phyloP scores from a whole-genome alignment of 2,797 vertebrate genomes.

The Tragelaphus eurycerus region DNA sequence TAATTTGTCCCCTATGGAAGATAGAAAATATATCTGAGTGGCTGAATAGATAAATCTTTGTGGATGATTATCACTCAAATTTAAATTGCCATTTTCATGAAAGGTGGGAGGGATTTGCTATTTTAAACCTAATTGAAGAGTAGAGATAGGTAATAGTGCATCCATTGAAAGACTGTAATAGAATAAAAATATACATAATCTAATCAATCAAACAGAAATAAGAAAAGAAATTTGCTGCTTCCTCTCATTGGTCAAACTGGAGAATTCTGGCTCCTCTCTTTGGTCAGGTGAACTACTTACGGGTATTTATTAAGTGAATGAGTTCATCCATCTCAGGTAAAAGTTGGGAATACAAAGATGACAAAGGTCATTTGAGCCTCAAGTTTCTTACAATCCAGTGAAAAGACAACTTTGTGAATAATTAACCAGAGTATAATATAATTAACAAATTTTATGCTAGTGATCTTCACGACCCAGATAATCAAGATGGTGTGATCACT shows the following conservation, averaged over 20 bases:
- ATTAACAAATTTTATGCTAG: background rate
- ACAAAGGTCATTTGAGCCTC: background rate
- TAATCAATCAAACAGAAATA: background rate
- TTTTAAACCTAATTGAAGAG: background rate
- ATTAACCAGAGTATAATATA: background rate
- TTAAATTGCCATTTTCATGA: background rate
- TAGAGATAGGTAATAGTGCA: background rate
- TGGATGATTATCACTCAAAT: background rate
- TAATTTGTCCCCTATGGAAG: background rate
- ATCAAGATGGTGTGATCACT: too few relatives aligned
- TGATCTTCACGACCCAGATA: too few relatives aligned
- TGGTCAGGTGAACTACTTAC: background rate
- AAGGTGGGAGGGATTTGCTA: background rate
- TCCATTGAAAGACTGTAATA: background rate
- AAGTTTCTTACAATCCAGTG: background rate
- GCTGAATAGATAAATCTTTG: background rate
- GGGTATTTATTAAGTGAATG: background rate
- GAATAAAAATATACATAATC: background rate
- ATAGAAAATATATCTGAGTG: background rate
- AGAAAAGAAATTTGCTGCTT: background rate
- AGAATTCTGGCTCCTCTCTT: background rate
- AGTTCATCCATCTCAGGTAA: background rate
- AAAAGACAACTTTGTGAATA: background rate
- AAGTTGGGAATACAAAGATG: background rate
- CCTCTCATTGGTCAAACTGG: background rate